Evolutionary conservation across 2,888 invertebrate genomes (phyloP), one percentile per base, ranked within the genome.

Genomic region (Pheosia gnoma): DNA sequence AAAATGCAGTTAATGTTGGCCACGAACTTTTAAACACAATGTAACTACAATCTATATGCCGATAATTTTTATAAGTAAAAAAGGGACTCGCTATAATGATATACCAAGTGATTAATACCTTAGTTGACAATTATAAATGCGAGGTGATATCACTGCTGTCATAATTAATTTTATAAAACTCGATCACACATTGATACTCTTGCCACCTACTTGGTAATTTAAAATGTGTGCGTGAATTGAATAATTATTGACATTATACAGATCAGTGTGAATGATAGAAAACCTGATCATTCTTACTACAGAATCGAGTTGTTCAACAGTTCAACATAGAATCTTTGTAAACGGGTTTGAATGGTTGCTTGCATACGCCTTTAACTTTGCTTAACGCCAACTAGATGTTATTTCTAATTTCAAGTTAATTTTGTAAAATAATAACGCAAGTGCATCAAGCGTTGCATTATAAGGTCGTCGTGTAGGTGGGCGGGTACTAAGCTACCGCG

Each of bases 341-440:
- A 47, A 47, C 8, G 11, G 11, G 11, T n/a, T 11, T 47, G n/a
- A 47, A 39, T 39, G 41, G n/a, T 56, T 7, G 38, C 11, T 37
- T 10, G 4, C 52, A 52, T 52, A 3, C 36, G 43, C 43, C 41
- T 4, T 43, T n/a, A 25, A 51, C 5, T 51, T 51, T 51, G 25
- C 25, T 25, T 3, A 38, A 54, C 54, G 37, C 59, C 63, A 59
- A 54, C 62, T 63, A 61, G 58, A 61, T 70, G 76, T 72, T 70
- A 74, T 71, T 71, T 73, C 60, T 67, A 70, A 74, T 70, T 70
- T 68, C 63, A 65, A 70, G 70, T 69, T 60, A 63, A 70, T 69
- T 74, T 73, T 75, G 79, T 82, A 83, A 82, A 82, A 76, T 79
- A 72, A 82, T 82, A 84, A 80, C 63, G 70, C 68, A 75, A 81